Evolutionary conservation across 2,797 vertebrate genomes (phyloP).

Genomic region (Dallia pectoralis): DNA sequence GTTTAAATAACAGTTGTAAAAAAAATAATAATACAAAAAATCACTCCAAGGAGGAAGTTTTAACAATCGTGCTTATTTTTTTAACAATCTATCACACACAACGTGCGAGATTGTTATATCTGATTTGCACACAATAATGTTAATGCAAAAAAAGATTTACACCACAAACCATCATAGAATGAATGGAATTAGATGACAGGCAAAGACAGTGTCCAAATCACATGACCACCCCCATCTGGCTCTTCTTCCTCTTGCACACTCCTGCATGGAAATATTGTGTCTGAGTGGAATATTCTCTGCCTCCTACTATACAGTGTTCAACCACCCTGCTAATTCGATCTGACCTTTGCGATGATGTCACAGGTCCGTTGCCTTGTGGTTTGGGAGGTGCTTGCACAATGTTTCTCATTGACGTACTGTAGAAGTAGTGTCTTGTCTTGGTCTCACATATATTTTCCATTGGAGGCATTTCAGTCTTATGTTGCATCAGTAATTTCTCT

Average conservation of each 20-base stretch:
- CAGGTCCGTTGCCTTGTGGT: conserved; percentile 54
- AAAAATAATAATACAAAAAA: background rate
- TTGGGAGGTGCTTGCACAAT: conserved; percentile 61
- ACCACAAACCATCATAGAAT: background rate
- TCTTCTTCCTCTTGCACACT: conserved; percentile 22
- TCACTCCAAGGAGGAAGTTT: background rate
- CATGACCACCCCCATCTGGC: conserved; percentile 32
- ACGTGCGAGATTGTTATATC: background rate
- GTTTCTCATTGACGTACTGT: conserved; percentile 61
- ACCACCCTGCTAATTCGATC: conserved; percentile 7
- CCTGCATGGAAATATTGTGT: conserved; percentile 34
- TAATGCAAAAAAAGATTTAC: background rate
- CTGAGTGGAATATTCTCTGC: conserved; percentile 7
- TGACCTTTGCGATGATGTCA: conserved; percentile 45
- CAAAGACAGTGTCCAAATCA: background rate
- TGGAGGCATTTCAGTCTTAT: conserved; percentile 19
- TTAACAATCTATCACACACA: background rate
- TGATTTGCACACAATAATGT: background rate
- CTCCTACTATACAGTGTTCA: background rate
- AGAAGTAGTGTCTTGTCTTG: conserved; percentile 38
- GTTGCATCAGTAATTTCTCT: conserved; percentile 17
- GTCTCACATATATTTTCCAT: conserved; percentile 50
- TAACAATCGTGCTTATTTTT: background rate
- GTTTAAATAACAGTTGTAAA: background rate
- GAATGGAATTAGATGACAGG: background rate